These are phyloP conservation scores for Drosophila birchii DNA, from an alignment of 2,888 invertebrate genomes.

Conservation along the genomic window DNA sequence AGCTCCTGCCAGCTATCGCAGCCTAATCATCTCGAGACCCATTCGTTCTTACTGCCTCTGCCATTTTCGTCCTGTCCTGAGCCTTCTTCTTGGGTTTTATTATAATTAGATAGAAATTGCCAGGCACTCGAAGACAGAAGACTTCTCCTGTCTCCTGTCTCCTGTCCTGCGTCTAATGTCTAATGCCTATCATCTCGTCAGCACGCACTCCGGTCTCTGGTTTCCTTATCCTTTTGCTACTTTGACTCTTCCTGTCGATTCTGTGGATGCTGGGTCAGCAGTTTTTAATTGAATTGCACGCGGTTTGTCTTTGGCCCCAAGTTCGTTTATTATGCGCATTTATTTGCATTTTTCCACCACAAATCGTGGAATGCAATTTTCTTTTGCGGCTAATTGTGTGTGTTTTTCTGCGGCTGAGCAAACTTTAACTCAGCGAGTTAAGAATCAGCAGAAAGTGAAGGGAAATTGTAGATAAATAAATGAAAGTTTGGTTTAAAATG, in stretches of 20 bases:
- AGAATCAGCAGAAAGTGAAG: constrained; percentile 54
- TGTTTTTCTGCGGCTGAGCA: constrained; percentile 48
- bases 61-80: constrained; percentile 16
- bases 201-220: constrained; percentile 28
- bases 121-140: constrained; percentile 35
- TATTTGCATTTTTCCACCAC: constrained; percentile 64
- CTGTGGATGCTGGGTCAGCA: constrained; percentile 59
- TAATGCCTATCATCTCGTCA: constrained; percentile 67
- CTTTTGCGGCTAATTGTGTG: constrained; percentile 39
- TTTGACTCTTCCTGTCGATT: constrained; percentile 57
- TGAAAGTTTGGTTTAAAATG: background rate
- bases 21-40: constrained; percentile 53
- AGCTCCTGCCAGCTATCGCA: constrained; percentile 31
- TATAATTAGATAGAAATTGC: constrained; percentile 69
- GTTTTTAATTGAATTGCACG: constrained; percentile 79
- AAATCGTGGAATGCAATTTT: constrained; percentile 60
- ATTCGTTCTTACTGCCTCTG: constrained; percentile 51
- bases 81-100: constrained; percentile 47
- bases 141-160: constrained; percentile 3
- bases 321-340: constrained; percentile 61
- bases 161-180: constrained; percentile 55
- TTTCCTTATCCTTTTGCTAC: constrained; percentile 43
- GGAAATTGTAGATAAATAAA: background rate
- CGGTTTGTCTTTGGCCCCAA: constrained; percentile 34
- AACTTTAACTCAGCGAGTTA: constrained; percentile 32